Base-by-base conservation (phyloP, 2,888 invertebrate species). In the Bedellia somnulentella region DNA sequence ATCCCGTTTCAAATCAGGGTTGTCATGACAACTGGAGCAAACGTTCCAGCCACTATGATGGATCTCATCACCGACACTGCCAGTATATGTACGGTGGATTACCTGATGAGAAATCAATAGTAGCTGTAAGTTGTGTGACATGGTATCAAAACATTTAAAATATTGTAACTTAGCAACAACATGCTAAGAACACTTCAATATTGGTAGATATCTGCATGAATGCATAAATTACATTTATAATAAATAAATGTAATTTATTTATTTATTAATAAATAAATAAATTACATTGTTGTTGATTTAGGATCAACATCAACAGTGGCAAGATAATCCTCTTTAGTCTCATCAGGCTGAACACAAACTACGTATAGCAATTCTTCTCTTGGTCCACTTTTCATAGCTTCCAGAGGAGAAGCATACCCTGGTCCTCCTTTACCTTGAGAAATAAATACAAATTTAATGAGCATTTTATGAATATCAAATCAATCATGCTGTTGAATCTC, bases 21-120 rank as follows among this genome's bases (percentile, higher is more conserved):
- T 60, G 29, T 67, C 62, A 55, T 88, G 82, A 57, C 96, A 97
- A 58, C 95, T 95, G 42, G 94, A 93, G 57, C 98, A 98, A 1
- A 93, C 85, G 55, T 98, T 97, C 97, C 97, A 98, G 0, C 97
- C 97, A 24, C 87, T 86, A 55, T 98, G 98, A 55, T 98, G 98
- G 0, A 98, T 64, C 56, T 98, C 98, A 48, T 98, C 93, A 0
- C 86, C 87, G 3, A 78, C 59, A 37, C 85, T 62, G 5, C 86
- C 87, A 45, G 95, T 87, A 45, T 83, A 81, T 0, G 93, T 80
- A 12, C 93, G 86, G 53, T 92, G 87, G 25, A 98, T 86, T 3
- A 97, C 85, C 96, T 96, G 52, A 12, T 24, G 15, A 4, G 13
- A 27, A 32, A 3, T 17, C 8, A 24, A 8, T 24, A 24, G 10